Evolutionary conservation across 2,888 invertebrate genomes (phyloP).

Genomic region (Eupithecia abbreviata): DNA sequence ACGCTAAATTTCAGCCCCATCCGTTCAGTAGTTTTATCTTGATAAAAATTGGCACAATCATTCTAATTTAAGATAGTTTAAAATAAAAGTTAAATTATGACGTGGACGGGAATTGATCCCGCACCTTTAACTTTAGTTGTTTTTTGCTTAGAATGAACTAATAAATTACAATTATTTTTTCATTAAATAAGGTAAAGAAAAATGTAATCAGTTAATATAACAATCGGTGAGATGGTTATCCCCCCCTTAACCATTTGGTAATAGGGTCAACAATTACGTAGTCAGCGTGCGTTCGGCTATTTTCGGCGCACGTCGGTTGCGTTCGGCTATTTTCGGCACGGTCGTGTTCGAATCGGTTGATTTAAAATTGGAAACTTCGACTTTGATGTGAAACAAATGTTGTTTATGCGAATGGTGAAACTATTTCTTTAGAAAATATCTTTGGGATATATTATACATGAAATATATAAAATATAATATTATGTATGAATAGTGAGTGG

Average conservation of each 20-base stretch:
- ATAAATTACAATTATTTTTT: too few relatives aligned
- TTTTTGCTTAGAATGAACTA: too few relatives aligned
- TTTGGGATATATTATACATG: background rate
- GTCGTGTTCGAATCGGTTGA: constrained; percentile 57
- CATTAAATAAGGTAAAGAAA: too few relatives aligned
- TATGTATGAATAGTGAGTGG: background rate
- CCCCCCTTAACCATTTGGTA: constrained; percentile 64
- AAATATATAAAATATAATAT: too few relatives aligned
- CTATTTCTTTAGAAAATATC: background rate
- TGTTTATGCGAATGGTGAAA: constrained; percentile 53
- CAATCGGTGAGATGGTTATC: background rate
- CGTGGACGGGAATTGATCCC: background rate
- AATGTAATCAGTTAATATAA: background rate
- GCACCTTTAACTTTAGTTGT: background rate
- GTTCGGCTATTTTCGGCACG: constrained; percentile 66
- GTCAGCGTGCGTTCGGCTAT: constrained; percentile 68
- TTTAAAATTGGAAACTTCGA: constrained; percentile 72
- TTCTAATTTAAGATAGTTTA: too few relatives aligned
- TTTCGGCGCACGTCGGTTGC: constrained; percentile 64
- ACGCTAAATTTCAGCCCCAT: too few relatives aligned
- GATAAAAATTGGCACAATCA: too few relatives aligned
- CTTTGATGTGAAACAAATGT: constrained; percentile 77
- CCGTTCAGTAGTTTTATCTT: too few relatives aligned
- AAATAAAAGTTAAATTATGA: background rate
- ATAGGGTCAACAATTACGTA: constrained; percentile 81